Base-by-base conservation (phyloP, 2,888 invertebrate species). In the Diadegma fenestrale region DNA sequence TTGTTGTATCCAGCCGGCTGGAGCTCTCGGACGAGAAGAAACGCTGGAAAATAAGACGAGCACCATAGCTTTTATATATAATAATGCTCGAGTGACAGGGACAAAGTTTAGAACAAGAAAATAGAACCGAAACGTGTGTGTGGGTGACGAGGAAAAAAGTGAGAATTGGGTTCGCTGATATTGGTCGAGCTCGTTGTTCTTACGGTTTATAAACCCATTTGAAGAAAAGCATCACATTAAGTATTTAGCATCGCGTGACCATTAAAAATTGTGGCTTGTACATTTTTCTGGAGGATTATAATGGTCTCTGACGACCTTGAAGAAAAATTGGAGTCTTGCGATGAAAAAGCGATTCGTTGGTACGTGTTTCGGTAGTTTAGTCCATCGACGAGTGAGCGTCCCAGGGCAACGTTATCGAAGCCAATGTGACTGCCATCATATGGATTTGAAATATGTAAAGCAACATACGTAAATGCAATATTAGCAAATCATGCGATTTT, bases 1-100 rank as follows among this genome's bases (percentile, higher is more conserved):
- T 54, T 58, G 41, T 69, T 64, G 19, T 63, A 33, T 30, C n/a
- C 51, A 33, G 30, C 30, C 30, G 37, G 6, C 6, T n/a, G 64
- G 37, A 54, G 51, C 37, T 41, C 66, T 30, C 22, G 26, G 66
- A 19, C 19, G 51, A 45, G 37, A 37, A 43, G 26, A 66, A 54
- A 77, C 17, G 30, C 6, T 33, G 69, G 26, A 72, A 51, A 87
- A 87, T 87, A 81, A 83, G 82, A 75, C 77, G 14, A 66, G 63
- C 19, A 51, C 7, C 58, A n/a, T n/a, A 58, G 26, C 26, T 7
- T 43, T 7, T 45, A 43, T 68, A 37, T 37, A 19, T 33, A 43
- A 61, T 43, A 58, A 43, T 22, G 26, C 33, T 43, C 10, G 26
- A 19, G 41, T 30, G 41, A 41, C 61, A 12, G 41, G 41, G 33